A percentile compares a stretch with the other conserved stretches of the same genome.
Evolutionary conservation across 2,888 invertebrate genomes (phyloP).

Genomic region (Lycia hirtaria): DNA sequence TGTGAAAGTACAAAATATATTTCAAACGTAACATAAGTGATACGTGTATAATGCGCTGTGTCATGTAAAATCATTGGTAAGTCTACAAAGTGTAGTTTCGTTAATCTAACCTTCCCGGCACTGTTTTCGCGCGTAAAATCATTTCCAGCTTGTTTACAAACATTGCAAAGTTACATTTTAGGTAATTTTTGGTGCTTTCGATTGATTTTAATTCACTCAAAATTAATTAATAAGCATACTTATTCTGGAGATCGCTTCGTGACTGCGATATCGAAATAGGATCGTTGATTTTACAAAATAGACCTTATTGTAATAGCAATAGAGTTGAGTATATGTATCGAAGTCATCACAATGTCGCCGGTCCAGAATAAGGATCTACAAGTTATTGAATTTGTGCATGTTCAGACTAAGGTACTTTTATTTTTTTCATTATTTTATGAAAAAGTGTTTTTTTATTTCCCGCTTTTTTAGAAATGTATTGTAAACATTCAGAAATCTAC

Average conservation of each 20-base stretch:
- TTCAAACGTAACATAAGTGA: constrained; percentile 4
- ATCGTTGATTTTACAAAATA: constrained; percentile 50
- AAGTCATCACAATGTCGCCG: constrained; percentile 42
- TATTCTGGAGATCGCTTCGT: constrained; percentile 69
- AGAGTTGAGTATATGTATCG: constrained; percentile 53
- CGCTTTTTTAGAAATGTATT: constrained; percentile 11
- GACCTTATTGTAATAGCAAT: constrained; percentile 48
- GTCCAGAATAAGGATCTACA: constrained; percentile 66
- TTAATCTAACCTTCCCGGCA: constrained; percentile 52
- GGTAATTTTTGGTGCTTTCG: constrained; percentile 14
- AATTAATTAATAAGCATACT: constrained; percentile 59
- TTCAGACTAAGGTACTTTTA: constrained; percentile 42
- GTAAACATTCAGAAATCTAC: not conserved
- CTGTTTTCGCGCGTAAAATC: constrained; percentile 62
- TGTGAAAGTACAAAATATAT: constrained; percentile 29
- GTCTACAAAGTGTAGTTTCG: constrained; percentile 37
- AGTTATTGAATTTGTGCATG: constrained; percentile 60
- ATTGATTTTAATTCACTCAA: constrained; percentile 49
- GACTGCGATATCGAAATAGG: constrained; percentile 44
- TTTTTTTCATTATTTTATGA: constrained; percentile 39
- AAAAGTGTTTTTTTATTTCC: constrained; percentile 24
- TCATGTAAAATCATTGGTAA: constrained; percentile 45
- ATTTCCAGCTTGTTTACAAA: constrained; percentile 46
- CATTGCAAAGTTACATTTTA: constrained; percentile 32
- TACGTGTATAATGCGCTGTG: not conserved